Conservation (phyloP, 2,797 vertebrate genomes). For the Prionace glauca region DNA sequence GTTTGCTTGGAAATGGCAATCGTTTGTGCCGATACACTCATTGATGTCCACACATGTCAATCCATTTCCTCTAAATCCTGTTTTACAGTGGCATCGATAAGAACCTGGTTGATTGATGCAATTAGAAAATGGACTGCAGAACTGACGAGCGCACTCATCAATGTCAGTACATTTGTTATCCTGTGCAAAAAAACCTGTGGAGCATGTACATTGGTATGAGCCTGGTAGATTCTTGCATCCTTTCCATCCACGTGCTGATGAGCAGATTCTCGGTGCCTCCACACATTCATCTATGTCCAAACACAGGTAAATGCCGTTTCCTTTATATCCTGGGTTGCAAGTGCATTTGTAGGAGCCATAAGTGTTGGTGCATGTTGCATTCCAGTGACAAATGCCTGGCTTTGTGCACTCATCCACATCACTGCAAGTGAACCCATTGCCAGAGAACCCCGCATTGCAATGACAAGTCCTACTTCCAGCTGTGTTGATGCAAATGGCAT, state of each 20-base stretch:
- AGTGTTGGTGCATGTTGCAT: constrained; percentile 69
- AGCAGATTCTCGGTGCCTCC: constrained; percentile 59
- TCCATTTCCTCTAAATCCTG: constrained; percentile 67
- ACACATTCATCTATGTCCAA: constrained; percentile 71
- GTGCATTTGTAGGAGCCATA: constrained; percentile 66
- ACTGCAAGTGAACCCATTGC: constrained; percentile 59
- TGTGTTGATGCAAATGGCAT: constrained; percentile 60
- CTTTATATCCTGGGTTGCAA: constrained; percentile 69
- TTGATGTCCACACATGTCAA: constrained; percentile 64
- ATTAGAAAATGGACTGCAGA: constrained; percentile 60
- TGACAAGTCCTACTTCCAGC: constrained; percentile 58
- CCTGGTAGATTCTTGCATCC: constrained; percentile 69
- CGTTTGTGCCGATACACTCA: constrained; percentile 59
- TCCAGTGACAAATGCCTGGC: constrained; percentile 65
- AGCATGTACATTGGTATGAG: constrained; percentile 61
- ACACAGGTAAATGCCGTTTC: constrained; percentile 74
- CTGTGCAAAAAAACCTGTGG: constrained; percentile 59
- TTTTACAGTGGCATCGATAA: constrained; percentile 59
- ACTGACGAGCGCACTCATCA: constrained; percentile 59
- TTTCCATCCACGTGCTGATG: constrained; percentile 56
- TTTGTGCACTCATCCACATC: constrained; percentile 62
- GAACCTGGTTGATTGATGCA: constrained; percentile 63
- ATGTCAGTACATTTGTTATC: constrained; percentile 63
- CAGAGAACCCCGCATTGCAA: constrained; percentile 62
- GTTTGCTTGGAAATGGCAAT: constrained; percentile 55